These are phyloP conservation scores for Synanthedon formicaeformis DNA, from an alignment of 2,888 invertebrate genomes.

Conservation along the genomic window DNA sequence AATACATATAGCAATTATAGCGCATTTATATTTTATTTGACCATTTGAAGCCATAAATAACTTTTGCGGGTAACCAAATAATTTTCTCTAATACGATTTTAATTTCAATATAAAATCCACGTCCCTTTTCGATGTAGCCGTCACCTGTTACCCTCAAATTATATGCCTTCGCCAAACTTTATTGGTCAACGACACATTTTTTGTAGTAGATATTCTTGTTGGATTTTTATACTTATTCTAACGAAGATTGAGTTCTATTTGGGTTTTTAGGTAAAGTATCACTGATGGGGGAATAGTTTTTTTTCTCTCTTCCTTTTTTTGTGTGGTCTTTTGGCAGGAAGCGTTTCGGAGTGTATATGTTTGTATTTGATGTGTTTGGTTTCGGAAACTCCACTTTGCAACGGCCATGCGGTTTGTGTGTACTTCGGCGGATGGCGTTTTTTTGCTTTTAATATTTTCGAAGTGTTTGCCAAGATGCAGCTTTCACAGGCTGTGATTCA, in stretches of 20 bases:
- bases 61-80: slow-evolving; percentile 47
- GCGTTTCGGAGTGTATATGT: slow-evolving; percentile 40
- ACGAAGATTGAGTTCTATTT: slow-evolving; percentile 11
- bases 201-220: slow-evolving; percentile 1
- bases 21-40: no score
- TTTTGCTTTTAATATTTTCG: slow-evolving; percentile 39
- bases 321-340: slow-evolving; percentile 7
- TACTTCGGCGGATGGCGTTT: slow-evolving; percentile 41
- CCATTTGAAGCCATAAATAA: slow-evolving; percentile 19
- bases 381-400: slow-evolving; percentile 45
- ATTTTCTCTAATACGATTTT: slow-evolving; percentile 52
- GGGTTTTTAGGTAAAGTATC: slow-evolving; percentile 13
- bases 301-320: slow-evolving; percentile 2
- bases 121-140: slow-evolving; percentile 20
- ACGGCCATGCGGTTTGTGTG: slow-evolving; percentile 42
- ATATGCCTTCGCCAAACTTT: slow-evolving; percentile 18
- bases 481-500: no score
- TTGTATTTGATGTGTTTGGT: slow-evolving; percentile 44
- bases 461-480: slow-evolving; percentile 10
- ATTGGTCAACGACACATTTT: slow-evolving; percentile 19
- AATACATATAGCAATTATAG: no score
- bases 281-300: slow-evolving; percentile 13
- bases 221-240: slow-evolving; percentile 14
- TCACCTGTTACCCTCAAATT: slow-evolving; percentile 46
- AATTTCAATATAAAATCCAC: slow-evolving; percentile 40